Evolutionary conservation across 2,888 invertebrate species (phyloP).

Genomic region (Argyresthia goedartella): DNA sequence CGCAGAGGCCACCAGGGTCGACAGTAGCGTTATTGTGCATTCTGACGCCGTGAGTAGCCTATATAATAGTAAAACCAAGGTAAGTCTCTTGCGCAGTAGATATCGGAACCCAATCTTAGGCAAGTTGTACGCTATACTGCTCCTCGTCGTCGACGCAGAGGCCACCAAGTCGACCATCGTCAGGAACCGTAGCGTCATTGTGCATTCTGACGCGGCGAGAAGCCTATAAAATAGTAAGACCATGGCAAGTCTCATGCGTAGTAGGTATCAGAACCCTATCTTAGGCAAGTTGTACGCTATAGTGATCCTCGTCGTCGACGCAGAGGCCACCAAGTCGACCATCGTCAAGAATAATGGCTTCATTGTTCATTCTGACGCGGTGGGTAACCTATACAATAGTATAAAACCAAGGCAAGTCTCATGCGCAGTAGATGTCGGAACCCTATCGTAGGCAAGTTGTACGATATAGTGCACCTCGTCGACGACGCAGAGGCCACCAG

Average conservation of each 20-base stretch:
- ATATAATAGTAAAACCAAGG: slow-evolving; percentile 67
- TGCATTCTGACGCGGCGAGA: slow-evolving; percentile 76
- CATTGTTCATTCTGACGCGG: slow-evolving; percentile 82
- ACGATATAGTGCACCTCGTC: slow-evolving; percentile 84
- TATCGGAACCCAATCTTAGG: no score
- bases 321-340: slow-evolving; percentile 83
- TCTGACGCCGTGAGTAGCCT: slow-evolving; percentile 77
- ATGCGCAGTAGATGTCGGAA: slow-evolving; percentile 83
- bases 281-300: background rate
- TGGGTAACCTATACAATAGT: slow-evolving; percentile 32
- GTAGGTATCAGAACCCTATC: no score
- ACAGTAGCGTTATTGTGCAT: slow-evolving; percentile 80
- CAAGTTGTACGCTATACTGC: no score
- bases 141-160: slow-evolving; percentile 84
- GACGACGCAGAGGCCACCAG: slow-evolving; percentile 84
- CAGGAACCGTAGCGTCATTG: slow-evolving; percentile 78
- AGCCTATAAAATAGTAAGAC: slow-evolving; percentile 26
- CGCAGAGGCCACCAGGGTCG: slow-evolving; percentile 80
- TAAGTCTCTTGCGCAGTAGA: slow-evolving; percentile 83
- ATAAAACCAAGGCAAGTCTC: slow-evolving; percentile 79
- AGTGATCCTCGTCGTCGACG: slow-evolving; percentile 86
- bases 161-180: slow-evolving; percentile 77
- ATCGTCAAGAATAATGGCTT: slow-evolving; percentile 84
- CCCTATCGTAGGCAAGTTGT: no score
- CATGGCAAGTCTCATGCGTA: no score